Base-by-base conservation (phyloP, 2,113 vertebrate species). In the Agelaius phoeniceus region DNA sequence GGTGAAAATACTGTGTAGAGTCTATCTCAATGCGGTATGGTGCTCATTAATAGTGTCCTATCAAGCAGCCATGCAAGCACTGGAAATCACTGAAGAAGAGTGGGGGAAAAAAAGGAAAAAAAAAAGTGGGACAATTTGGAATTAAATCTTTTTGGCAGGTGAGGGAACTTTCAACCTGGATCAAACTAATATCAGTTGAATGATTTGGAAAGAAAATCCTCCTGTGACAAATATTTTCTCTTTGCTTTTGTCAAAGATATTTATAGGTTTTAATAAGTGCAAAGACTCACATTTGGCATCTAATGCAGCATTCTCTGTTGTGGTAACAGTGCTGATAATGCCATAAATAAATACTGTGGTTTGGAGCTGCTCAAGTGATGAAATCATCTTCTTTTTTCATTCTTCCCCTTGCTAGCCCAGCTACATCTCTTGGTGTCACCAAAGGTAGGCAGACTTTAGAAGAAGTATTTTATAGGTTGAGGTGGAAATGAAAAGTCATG, bases 201-300 rank as follows among this genome's bases (percentile, higher is more conserved):
- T 49, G 5, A 44, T 87, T 91, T 65, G 49, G 27, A 54, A 84
- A 87, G 58, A 68, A 93, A 91, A 84, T 68, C 27, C 17, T 78
- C 0, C 0, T 58, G 28, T 69, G 73, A 51, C 17, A 26, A 54
- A 27, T 84, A 65, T 87, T 93, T 87, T 75, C 52, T 11, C 12
- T 94, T 82, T 18, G 7, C 3, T 89, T 90, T 91, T 85, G 54
- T 39, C 7, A 27, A 62, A 73, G 26, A 79, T 82, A 91, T 95
- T 94, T 93, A 69, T 91, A 73, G 31, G 35, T 66, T 95, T 91
- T 96, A 97, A 94, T 94, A 95, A 87, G 69, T 69, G 46, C 20
- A 46, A 72, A 89, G 44, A 13, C 20, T 78, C 55, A 54, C 2
- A 20, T 27, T 90, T 77, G 84, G 65, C 54, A 65, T 81, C 44